A percentile compares a stretch with the other conserved stretches of the same genome.
These are phyloP conservation scores for Eurytoma californica DNA, from an alignment of 2,888 invertebrate species.

Conservation along the genomic window DNA sequence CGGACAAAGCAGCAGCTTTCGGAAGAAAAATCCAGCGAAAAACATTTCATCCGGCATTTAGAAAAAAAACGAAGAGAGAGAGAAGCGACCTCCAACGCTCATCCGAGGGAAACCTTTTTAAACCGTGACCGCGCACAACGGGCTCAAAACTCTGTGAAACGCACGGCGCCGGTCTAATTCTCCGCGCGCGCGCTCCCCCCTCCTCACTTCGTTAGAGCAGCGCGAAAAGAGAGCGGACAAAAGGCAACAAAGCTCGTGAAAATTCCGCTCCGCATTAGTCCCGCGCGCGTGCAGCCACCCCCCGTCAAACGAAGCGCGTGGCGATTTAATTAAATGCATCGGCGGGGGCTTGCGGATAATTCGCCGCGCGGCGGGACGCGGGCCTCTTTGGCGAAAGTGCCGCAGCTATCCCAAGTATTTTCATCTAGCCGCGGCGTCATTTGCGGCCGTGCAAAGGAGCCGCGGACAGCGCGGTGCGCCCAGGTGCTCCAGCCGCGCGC, in stretches of 20 bases:
- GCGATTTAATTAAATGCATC: constrained; percentile 44
- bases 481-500: not conserved
- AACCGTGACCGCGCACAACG: too few relatives aligned
- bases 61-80: too few relatives aligned
- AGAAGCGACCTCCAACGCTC: too few relatives aligned
- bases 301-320: not conserved
- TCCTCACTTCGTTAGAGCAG: not conserved
- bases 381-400: not conserved
- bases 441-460: not conserved
- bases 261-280: not conserved
- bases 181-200: too few relatives aligned
- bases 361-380: constrained; percentile 4
- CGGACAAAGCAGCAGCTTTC: too few relatives aligned
- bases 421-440: constrained; percentile 25
- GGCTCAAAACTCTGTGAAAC: too few relatives aligned
- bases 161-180: too few relatives aligned
- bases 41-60: too few relatives aligned
- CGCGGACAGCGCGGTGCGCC: not conserved
- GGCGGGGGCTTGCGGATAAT: constrained; percentile 17
- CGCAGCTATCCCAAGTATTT: constrained; percentile 44
- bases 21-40: too few relatives aligned
- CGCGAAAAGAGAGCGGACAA: not conserved
- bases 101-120: too few relatives aligned
- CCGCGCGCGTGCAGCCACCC: not conserved
- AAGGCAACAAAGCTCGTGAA: constrained; percentile 21